These are phyloP conservation scores for Scophthalmus maximus DNA, from an alignment of 2,113 vertebrate genomes.

Conservation along the genomic window DNA sequence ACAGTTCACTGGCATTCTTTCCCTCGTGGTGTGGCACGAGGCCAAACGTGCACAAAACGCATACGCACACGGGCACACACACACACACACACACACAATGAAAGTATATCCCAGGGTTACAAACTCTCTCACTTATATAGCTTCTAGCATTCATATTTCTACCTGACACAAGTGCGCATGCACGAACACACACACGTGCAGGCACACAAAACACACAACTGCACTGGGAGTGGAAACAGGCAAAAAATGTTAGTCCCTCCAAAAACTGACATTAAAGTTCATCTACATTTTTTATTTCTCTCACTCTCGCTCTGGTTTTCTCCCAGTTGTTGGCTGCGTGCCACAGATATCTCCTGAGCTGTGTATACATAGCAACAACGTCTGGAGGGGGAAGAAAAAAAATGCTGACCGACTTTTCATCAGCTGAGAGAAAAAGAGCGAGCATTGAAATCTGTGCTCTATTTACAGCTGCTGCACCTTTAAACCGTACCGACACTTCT, in stretches of 20 bases:
- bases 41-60: slow-evolving; percentile 61
- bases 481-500: slow-evolving; percentile 1
- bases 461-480: slow-evolving; percentile 7
- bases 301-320: slow-evolving; percentile 47
- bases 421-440: slow-evolving; percentile 12
- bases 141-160: slow-evolving; percentile 23
- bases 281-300: slow-evolving; percentile 46
- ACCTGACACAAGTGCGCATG: no score
- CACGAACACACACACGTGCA: slow-evolving; percentile 19
- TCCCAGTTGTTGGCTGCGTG: slow-evolving; percentile 50
- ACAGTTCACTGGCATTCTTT: slow-evolving; percentile 68
- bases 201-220: slow-evolving; percentile 16
- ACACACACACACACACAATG: slow-evolving; percentile 35
- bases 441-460: not conserved
- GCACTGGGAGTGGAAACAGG: not conserved
- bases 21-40: slow-evolving; percentile 58
- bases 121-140: slow-evolving; percentile 31
- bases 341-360: slow-evolving; percentile 60
- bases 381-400: not conserved
- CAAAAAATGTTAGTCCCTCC: not conserved
- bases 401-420: slow-evolving; percentile 54
- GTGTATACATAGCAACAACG: slow-evolving; percentile 45
- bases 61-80: slow-evolving; percentile 21
- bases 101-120: slow-evolving; percentile 41
- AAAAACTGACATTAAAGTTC: slow-evolving; percentile 53